phyloP scores from a whole-genome alignment of 2,113 vertebrate species.

The Xenopus borealis region DNA sequence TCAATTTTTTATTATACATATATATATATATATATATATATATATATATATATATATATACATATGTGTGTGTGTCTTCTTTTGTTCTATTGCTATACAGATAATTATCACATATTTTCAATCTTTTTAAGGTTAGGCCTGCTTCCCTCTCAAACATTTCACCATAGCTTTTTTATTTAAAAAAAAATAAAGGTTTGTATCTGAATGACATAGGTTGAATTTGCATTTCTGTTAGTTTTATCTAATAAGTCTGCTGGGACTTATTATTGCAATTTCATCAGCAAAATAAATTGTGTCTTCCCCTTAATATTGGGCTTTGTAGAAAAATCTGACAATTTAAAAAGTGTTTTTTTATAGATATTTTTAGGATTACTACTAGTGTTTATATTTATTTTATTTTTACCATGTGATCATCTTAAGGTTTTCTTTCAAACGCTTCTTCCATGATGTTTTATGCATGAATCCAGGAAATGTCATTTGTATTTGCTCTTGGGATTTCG shows the following conservation, averaged over 20 bases:
- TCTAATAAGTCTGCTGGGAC: slow-evolving; percentile 10
- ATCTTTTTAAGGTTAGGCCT: no score
- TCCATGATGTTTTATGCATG: slow-evolving; percentile 46
- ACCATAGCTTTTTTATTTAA: no score
- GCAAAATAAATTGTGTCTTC: background rate
- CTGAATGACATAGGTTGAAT: slow-evolving; percentile 19
- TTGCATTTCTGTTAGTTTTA: slow-evolving; percentile 15
- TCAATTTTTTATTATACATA: no score
- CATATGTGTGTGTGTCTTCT: no score
- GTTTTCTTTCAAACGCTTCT: slow-evolving; percentile 38
- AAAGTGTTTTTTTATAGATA: slow-evolving; percentile 2
- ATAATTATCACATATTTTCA: no score
- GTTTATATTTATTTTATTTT: slow-evolving; percentile 23
- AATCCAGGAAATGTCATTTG: slow-evolving; percentile 47
- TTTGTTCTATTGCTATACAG: no score
- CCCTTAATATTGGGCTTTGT: background rate
- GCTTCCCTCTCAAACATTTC: no score
- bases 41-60: no score
- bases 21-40: no score
- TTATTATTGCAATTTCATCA: background rate
- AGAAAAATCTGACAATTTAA: slow-evolving; percentile 10
- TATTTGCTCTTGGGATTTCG: slow-evolving; percentile 39
- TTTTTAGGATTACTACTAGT: slow-evolving; percentile 23
- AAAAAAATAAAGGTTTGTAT: background rate
- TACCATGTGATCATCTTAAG: slow-evolving; percentile 27